Evolutionary conservation across 2,888 invertebrate species (phyloP).

Genomic region (Pardosa pseudoannulata): DNA sequence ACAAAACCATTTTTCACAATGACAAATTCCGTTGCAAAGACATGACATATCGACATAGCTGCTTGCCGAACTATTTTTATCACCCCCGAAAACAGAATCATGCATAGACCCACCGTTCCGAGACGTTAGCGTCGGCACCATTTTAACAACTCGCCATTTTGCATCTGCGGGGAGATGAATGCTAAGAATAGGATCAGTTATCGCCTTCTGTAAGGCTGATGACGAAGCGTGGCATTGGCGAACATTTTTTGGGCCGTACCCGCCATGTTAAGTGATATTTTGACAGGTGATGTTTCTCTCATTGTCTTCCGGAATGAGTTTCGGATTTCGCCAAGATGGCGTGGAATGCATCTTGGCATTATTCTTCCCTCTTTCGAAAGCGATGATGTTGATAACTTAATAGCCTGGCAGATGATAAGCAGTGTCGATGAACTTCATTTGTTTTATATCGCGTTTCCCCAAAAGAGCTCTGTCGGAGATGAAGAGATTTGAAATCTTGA

Average conservation of each 20-base stretch:
- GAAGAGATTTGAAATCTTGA: too few species aligned
- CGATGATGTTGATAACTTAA: conserved; percentile 7
- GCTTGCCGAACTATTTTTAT: conserved; percentile 15
- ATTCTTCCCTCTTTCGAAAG: conserved; percentile 15
- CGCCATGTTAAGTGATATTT: conserved; percentile 66
- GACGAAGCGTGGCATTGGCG: conserved; percentile 68
- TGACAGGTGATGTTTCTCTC: conserved; percentile 48
- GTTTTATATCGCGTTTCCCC: too few species aligned
- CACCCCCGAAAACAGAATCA: conserved; percentile 18
- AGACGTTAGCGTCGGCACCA: conserved; percentile 60
- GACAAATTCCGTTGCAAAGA: conserved; percentile 44
- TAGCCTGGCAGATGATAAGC: not conserved
- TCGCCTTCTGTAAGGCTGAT: conserved; percentile 52
- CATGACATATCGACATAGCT: conserved; percentile 46
- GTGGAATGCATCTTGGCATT: conserved; percentile 45
- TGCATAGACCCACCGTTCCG: conserved; percentile 46
- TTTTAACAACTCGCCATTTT: conserved; percentile 64
- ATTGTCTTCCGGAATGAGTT: conserved; percentile 49
- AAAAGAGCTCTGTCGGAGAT: too few species aligned
- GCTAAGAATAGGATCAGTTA: conserved; percentile 65
- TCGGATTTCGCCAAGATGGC: conserved; percentile 59
- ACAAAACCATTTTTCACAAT: conserved; percentile 25
- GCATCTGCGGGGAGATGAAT: conserved; percentile 19
- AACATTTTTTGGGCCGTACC: conserved; percentile 37
- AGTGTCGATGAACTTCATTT: too few species aligned